Evolutionary conservation across 2,113 vertebrate genomes (phyloP), one percentile per base, ranked within the genome.

Genomic region (Periophthalmus modestus): DNA sequence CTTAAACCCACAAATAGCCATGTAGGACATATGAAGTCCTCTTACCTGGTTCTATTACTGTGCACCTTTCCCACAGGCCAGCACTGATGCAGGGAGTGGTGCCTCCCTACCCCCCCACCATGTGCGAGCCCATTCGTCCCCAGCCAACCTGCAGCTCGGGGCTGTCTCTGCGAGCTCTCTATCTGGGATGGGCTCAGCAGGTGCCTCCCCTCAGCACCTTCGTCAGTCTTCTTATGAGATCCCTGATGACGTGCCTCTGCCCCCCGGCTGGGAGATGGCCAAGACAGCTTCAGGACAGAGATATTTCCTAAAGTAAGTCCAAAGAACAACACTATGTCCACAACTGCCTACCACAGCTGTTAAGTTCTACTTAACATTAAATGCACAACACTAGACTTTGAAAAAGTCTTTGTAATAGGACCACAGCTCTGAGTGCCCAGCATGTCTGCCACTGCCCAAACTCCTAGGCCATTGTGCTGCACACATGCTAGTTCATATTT

Each of bases 231-330:
- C 98, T 0, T 99, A 96, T 77, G 98, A 99, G 91, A 97, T 98
- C 75, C 95, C 97, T 0, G 98, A 99, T 24, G 98, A 99, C 15
- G 90, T 98, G 24, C 96, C 98, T 54, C 90, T 99, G 82, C 98
- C 97, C 2, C 94, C 95, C 0, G 98, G 97, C 4, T 99, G 98
- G 98, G 98, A 99, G 91, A 99, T 99, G 98, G 98, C 98, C 34
- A 99, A 99, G 91, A 99, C 98, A 0, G 84, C 95, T 15, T 98
- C 97, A 18, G 98, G 98, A 52, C 98, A 99, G 93, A 95, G 98
- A 95, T 99, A 99, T 93, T 99, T 99, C 77, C 94, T 99, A 80
- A 99, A 99, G 98, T 98, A 92, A 97, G 98, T 96, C 69, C n/a
- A 5, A 13, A 33, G 16, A 39, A 24, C 36, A 47, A 67, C 48